Evolutionary conservation across 1,140 invertebrate species (phyloP).

Genomic region (Zaprionus lachaisei): DNA sequence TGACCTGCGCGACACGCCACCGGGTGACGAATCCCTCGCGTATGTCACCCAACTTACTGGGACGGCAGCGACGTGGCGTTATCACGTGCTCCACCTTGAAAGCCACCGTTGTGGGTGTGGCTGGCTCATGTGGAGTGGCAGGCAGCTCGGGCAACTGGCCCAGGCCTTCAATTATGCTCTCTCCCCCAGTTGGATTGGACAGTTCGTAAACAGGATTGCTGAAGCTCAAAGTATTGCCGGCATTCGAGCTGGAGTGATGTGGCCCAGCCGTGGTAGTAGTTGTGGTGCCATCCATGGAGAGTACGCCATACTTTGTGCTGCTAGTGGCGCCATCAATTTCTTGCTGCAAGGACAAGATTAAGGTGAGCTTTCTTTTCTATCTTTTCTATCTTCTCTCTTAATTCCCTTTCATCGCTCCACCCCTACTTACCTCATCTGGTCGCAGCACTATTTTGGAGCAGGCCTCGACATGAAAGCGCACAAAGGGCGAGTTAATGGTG

Average conservation of each 20-base stretch:
- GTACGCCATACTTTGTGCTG: conserved; percentile 74
- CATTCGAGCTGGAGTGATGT: conserved; percentile 34
- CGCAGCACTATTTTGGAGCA: conserved; percentile 90
- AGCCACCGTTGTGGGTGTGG: conserved; percentile 79
- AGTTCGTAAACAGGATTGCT: conserved; percentile 93
- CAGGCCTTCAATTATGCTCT: conserved; percentile 84
- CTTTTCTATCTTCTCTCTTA: not conserved
- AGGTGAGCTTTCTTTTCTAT: no score
- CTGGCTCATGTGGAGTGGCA: conserved; percentile 78
- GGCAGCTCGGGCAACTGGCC: conserved; percentile 79
- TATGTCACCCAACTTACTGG: conserved; percentile 83
- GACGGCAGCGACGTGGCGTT: conserved; percentile 86
- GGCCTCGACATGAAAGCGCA: conserved; percentile 92
- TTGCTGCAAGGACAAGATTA: conserved; percentile 48
- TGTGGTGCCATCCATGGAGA: conserved; percentile 83
- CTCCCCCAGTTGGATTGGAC: conserved; percentile 86
- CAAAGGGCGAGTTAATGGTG: conserved; percentile 91
- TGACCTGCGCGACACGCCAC: conserved; percentile 91
- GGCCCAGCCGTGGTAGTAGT: conserved; percentile 76
- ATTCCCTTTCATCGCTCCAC: not conserved
- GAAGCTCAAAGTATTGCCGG: conserved; percentile 75
- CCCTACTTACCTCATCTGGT: conserved; percentile 89
- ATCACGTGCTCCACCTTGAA: conserved; percentile 94
- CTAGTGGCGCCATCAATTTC: conserved; percentile 69
- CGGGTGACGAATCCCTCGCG: conserved; percentile 88